Evolutionary conservation across 1,140 invertebrate genomes (phyloP), one percentile per base, ranked within the genome.

Genomic region (Philotrypesis tridentata): DNA sequence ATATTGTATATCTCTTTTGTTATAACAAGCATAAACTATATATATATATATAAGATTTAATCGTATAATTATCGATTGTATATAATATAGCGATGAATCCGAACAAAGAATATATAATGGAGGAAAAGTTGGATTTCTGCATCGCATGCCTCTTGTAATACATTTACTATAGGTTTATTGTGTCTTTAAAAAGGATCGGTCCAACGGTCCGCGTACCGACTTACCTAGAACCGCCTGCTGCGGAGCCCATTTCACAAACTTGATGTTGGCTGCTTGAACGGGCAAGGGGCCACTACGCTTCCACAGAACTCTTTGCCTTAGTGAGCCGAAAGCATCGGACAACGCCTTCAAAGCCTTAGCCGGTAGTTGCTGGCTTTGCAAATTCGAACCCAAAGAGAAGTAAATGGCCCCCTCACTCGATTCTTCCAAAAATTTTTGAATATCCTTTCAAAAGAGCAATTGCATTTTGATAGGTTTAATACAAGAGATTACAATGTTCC

Each of bases 161-260:
- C 29, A 67, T 77, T 77, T 67, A 77, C 23, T 29, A 37, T 29
- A 61, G n/a, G 29, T 31, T 75, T 40, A 77, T 74, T 48, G 60
- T 79, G 29, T 67, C 48, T 31, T 67, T 37, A 37, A 33, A 48
- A 79, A 83, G 60, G 40, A 78, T 74, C 48, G 21, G 17, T 29
- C 70, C 70, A 74, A 29, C 11, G 21, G 63, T 31, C 29, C 21
- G 33, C 61, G 25, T 23, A 55, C n/a, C 7, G 70, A 21, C 79
- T 87, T 90, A 93, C 93, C 93, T 61, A 95, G 87, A 85, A 95
- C 89, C 87, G 94, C 94, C 85, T 94, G 93, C 89, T 96, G 95
- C n/a, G 95, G 95, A 84, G 95, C 90, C 95, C 95, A 96, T 84
- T 93, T 91, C 71, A 92, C 86, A 31, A 94, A 92, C 88, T 93